Percentiles rank a stretch among this genome's conserved stretches.
Conservation (phyloP, 2,113 vertebrate genomes). For the Proteles cristata region DNA sequence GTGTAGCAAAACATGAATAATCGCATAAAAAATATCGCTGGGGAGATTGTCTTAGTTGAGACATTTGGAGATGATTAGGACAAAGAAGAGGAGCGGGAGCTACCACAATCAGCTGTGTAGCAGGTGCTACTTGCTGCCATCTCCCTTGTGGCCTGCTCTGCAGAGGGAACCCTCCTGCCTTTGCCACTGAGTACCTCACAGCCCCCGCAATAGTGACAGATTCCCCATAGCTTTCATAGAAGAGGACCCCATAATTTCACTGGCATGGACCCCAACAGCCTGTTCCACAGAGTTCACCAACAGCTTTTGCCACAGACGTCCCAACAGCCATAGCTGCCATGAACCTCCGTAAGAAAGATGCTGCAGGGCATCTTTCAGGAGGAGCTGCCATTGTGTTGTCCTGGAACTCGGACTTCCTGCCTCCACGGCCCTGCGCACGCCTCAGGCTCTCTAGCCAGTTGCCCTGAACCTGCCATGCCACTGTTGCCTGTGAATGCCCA, state of each 20-base stretch:
- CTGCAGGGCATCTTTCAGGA: too few relatives aligned
- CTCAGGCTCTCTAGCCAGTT: too few relatives aligned
- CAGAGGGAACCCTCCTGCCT: background rate
- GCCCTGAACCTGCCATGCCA: background rate
- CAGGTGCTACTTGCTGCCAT: background rate
- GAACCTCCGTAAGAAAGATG: background rate
- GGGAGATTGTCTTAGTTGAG: background rate
- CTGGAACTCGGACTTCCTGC: background rate
- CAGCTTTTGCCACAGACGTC: background rate
- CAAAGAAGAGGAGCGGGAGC: background rate
- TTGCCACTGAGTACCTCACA: background rate
- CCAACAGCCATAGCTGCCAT: background rate
- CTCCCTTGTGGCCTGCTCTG: background rate
- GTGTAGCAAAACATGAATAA: background rate
- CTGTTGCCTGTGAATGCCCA: background rate
- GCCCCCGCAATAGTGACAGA: background rate
- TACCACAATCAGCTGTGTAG: background rate
- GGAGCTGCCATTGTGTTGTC: background rate
- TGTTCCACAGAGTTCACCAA: background rate
- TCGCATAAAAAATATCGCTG: background rate
- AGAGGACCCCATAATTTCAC: background rate
- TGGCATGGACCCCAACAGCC: background rate
- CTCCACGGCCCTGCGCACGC: background rate
- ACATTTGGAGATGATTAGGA: background rate
- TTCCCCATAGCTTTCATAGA: background rate